Evolutionary conservation across 2,113 vertebrate species (phyloP).

Genomic region (Rana temporaria): DNA sequence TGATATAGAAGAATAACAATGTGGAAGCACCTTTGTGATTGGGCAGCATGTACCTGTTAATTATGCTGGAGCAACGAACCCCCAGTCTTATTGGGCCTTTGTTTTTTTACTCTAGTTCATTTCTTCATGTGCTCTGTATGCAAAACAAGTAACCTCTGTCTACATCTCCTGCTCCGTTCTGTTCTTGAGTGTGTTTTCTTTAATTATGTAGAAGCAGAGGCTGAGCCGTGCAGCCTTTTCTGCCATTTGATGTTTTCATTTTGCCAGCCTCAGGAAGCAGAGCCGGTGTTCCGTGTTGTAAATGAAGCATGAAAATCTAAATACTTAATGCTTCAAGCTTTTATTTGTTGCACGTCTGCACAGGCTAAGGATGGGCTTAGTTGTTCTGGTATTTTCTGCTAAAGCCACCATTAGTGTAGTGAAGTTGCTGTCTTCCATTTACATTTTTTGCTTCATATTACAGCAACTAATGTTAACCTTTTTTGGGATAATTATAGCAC

Average conservation of each 20-base stretch:
- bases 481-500: too few relatives aligned
- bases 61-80: background rate
- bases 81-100: background rate
- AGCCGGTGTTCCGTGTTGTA: conserved; percentile 22
- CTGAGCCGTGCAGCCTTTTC: conserved; percentile 23
- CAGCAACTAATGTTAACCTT: too few relatives aligned
- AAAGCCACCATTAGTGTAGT: background rate
- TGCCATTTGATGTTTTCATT: conserved; percentile 39
- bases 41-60: background rate
- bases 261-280: conserved; percentile 33
- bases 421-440: background rate
- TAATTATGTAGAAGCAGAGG: conserved; percentile 41
- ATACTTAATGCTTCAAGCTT: conserved; percentile 25
- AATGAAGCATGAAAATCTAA: conserved; percentile 47
- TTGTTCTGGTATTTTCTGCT: background rate
- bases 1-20: too few relatives aligned
- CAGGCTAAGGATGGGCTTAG: background rate
- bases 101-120: background rate
- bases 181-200: conserved; percentile 44
- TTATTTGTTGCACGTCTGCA: conserved; percentile 13
- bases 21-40: background rate
- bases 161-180: conserved; percentile 13
- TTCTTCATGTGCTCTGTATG: conserved; percentile 4
- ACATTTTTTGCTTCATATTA: too few relatives aligned
- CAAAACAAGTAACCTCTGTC: conserved; percentile 40